phyloP scores from a whole-genome alignment of 2,888 invertebrate species.

The Heliconius hortense region DNA sequence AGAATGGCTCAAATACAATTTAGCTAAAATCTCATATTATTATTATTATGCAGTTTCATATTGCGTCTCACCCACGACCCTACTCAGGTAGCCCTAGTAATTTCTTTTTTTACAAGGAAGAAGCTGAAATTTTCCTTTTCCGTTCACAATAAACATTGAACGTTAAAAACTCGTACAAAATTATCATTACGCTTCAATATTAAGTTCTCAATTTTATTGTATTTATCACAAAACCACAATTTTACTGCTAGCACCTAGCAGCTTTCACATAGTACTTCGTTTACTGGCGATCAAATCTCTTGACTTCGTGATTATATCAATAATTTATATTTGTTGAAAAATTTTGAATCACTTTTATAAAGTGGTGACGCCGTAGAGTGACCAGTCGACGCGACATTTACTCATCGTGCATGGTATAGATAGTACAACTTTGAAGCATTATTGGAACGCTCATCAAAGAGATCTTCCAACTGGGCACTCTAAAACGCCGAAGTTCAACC shows the following conservation, averaged over 20 bases:
- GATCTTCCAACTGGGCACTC: conserved; percentile 26
- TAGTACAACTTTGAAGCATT: not conserved
- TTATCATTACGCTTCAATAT: conserved; percentile 48
- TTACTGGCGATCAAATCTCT: conserved; percentile 61
- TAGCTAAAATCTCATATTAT: conserved; percentile 65
- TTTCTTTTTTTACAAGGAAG: conserved; percentile 37
- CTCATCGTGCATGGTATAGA: not conserved
- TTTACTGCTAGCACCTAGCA: conserved; percentile 80
- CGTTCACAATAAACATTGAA: conserved; percentile 42
- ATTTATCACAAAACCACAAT: conserved; percentile 78
- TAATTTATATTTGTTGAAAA: conserved; percentile 46
- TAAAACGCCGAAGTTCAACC: conserved; percentile 31
- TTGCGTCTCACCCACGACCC: conserved; percentile 57
- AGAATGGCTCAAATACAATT: conserved; percentile 72
- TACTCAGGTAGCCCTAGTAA: conserved; percentile 29
- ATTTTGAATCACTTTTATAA: conserved; percentile 55
- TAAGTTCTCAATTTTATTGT: conserved; percentile 73
- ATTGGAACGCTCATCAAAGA: not conserved
- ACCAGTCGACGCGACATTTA: conserved; percentile 28
- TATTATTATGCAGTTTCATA: conserved; percentile 63
- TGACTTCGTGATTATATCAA: conserved; percentile 61
- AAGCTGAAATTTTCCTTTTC: conserved; percentile 31
- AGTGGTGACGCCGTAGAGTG: conserved; percentile 48
- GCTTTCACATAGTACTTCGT: conserved; percentile 64
- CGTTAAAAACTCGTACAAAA: conserved; percentile 72